Percentiles rank a stretch among this genome's conserved stretches.
These are phyloP conservation scores for Lithobates pipiens DNA, from an alignment of 2,797 vertebrate genomes.

Conservation along the genomic window DNA sequence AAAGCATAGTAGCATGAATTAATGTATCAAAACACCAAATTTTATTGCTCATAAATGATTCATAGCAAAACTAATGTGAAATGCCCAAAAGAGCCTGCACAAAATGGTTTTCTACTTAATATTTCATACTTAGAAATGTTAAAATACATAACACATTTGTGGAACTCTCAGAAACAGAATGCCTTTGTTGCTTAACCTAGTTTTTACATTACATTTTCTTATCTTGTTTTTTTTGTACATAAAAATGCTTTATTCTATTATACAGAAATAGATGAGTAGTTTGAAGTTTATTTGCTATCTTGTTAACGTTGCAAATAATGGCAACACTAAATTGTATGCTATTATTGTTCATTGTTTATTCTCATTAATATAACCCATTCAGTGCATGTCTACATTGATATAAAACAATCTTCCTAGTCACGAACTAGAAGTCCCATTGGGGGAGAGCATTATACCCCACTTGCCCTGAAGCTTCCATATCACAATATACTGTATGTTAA, in stretches of 20 bases:
- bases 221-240: neutral
- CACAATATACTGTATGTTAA: neutral
- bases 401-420: too few relatives aligned
- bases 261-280: conserved; percentile 4
- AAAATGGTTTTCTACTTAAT: conserved; percentile 58
- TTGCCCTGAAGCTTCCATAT: neutral
- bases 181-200: conserved; percentile 47
- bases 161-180: conserved; percentile 36
- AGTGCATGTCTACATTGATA: neutral
- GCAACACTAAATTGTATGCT: conserved; percentile 10
- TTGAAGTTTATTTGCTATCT: conserved; percentile 39
- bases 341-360: conserved; percentile 8
- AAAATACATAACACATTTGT: conserved; percentile 50
- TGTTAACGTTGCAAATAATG: conserved; percentile 35
- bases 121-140: conserved; percentile 57
- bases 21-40: conserved; percentile 59
- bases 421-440: too few relatives aligned
- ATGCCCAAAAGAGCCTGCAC: conserved; percentile 47
- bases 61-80: conserved; percentile 48
- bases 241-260: conserved; percentile 23
- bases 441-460: too few relatives aligned
- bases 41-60: conserved; percentile 61
- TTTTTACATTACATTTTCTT: conserved; percentile 15
- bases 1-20: conserved; percentile 54
- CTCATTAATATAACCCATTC: neutral